Evolutionary conservation across 2,888 invertebrate genomes (phyloP), one percentile per base, ranked within the genome.

Genomic region (Apeira syringaria): DNA sequence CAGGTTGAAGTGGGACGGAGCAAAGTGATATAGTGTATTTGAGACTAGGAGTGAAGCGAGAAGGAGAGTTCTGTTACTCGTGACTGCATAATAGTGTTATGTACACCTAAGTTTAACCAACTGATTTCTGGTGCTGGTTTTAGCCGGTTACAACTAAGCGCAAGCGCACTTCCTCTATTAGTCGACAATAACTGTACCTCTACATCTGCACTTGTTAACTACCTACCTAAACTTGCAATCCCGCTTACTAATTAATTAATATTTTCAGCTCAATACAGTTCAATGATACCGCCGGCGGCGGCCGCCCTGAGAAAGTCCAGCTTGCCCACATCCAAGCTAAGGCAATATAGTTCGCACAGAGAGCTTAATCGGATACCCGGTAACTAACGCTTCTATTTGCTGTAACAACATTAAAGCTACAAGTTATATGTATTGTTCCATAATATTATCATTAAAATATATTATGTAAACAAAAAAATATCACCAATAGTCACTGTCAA

Each of bases 321-420:
- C 44, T 68, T 90, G 56, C 90, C 90, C 3, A 86, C 87, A 0
- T 90, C 90, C 26, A 90, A 90, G 60, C 71, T 90, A 48, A 76
- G 90, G 53, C 90, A 90, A 54, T 90, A 90, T 64, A 90, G 90
- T 61, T 90, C 90, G 38, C 90, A 90, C 62, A 86, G 80, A 56
- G 90, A 90, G 59, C 78, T 90, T 5, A 85, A 69, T 59, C 78
- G 87, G 56, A 84, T 90, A 75, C 84, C 89, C 18, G 82, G 90
- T 89, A 53, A 59, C 48, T 56, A 52, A 52, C 50, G 35, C 36
- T 34, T 41, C 13, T 33, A 40, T 40, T 26, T 22, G 31, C 20
- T 22, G 15, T 22, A 18, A 18, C 12, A 12, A 12, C 6, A 15
- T 15, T n/a, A n/a, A n/a, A n/a, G n/a, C n/a, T n/a, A n/a, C n/a